Evolutionary conservation across 2,113 vertebrate species (phyloP).

Genomic region (Pelusios castaneus): DNA sequence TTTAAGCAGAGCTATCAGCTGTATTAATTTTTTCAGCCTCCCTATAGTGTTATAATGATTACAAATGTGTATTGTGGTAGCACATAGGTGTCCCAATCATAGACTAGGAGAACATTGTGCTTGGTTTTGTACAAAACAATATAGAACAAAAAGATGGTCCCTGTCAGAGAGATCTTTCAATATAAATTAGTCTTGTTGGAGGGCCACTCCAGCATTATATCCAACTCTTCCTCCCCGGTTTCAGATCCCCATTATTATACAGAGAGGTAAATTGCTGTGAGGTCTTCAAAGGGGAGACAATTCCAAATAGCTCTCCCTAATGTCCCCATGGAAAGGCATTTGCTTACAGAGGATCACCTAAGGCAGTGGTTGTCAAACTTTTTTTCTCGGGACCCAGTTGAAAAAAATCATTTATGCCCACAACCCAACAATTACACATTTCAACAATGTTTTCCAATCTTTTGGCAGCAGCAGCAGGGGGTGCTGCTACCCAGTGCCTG

Average conservation of each 20-base stretch:
- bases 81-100: neutral
- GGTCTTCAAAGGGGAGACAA: accelerated
- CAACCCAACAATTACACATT: too few relatives aligned
- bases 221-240: neutral
- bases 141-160: accelerated
- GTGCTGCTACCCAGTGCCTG: too few relatives aligned
- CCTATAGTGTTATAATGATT: accelerated
- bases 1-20: neutral
- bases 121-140: neutral
- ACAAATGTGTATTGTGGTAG: neutral
- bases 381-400: too few relatives aligned
- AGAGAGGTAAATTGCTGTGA: neutral
- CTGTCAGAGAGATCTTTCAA: neutral
- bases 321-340: neutral
- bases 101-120: neutral
- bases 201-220: accelerated
- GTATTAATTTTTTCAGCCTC: neutral
- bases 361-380: too few relatives aligned
- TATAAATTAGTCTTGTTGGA: accelerated
- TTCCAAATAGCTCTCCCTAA: neutral
- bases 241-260: neutral
- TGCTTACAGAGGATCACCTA: neutral
- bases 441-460: too few relatives aligned
- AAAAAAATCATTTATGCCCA: too few relatives aligned
- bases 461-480: too few relatives aligned